Evolutionary conservation across 2,797 vertebrate species (phyloP).

Genomic region (Pseudomugil gertrudae): DNA sequence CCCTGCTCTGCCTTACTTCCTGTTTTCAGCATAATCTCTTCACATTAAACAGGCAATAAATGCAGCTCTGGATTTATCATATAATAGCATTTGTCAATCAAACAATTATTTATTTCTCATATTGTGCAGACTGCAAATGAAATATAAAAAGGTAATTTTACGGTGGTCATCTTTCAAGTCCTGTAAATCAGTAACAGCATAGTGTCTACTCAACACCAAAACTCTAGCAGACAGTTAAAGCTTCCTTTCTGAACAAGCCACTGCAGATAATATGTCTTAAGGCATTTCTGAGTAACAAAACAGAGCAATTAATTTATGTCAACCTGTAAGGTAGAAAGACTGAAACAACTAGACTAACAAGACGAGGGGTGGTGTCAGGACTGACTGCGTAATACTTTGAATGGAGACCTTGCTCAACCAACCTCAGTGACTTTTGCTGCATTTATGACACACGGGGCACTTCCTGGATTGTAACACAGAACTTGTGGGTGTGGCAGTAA

Average conservation of each 20-base stretch:
- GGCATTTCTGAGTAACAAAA: background rate
- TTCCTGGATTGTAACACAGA: slow-evolving; percentile 23
- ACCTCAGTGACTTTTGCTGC: slow-evolving; percentile 9
- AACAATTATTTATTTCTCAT: background rate
- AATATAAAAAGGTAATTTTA: background rate
- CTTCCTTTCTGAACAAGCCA: background rate
- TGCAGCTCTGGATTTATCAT: background rate
- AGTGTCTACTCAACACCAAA: background rate
- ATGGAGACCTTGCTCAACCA: slow-evolving; percentile 16
- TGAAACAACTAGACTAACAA: background rate
- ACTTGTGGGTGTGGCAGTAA: background rate
- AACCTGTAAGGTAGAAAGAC: background rate
- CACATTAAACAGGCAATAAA: slow-evolving; percentile 12
- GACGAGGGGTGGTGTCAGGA: background rate
- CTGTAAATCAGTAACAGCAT: background rate
- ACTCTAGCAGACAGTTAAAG: slow-evolving; percentile 5
- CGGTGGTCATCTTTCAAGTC: background rate
- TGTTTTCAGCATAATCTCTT: slow-evolving; percentile 26
- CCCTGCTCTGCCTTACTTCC: slow-evolving; percentile 32
- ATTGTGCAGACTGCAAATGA: background rate
- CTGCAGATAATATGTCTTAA: background rate
- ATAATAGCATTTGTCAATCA: background rate
- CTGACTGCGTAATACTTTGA: slow-evolving; percentile 9
- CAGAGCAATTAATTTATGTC: background rate
- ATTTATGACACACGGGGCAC: slow-evolving; percentile 13